These are phyloP conservation scores for Clarias fuscus DNA, from an alignment of 2,797 vertebrate species.

Conservation along the genomic window DNA sequence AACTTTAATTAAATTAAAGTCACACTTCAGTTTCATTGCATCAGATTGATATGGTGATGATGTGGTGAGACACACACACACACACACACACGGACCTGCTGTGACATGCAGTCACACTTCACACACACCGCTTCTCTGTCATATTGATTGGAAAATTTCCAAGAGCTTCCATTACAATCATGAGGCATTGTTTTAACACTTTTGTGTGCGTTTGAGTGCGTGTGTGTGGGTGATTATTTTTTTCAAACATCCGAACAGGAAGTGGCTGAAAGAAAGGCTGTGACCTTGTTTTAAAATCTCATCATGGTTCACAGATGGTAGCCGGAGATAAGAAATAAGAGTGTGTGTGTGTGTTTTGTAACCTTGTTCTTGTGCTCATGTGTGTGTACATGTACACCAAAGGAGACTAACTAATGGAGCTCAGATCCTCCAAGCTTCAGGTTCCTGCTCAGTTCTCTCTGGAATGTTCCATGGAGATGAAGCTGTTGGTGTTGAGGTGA, in stretches of 20 bases:
- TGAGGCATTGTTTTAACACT: background rate
- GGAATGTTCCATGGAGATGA: too few species aligned
- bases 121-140: background rate
- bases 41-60: background rate
- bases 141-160: constrained; percentile 1
- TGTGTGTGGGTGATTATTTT: background rate
- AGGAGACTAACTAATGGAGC: background rate
- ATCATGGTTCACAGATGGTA: background rate
- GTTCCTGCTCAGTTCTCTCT: too few species aligned
- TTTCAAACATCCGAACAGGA: background rate
- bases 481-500: background rate
- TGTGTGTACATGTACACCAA: background rate
- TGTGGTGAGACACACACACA: background rate
- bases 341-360: background rate
- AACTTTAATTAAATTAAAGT: background rate
- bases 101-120: background rate
- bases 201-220: background rate
- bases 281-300: constrained; percentile 7
- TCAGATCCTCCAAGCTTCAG: too few species aligned
- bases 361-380: background rate
- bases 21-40: background rate
- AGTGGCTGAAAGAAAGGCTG: background rate
- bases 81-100: background rate
- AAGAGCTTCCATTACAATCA: background rate
- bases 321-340: background rate